Evolutionary conservation across 2,797 vertebrate species (phyloP), one percentile per base, ranked within the genome.

Genomic region (Clarias fuscus): DNA sequence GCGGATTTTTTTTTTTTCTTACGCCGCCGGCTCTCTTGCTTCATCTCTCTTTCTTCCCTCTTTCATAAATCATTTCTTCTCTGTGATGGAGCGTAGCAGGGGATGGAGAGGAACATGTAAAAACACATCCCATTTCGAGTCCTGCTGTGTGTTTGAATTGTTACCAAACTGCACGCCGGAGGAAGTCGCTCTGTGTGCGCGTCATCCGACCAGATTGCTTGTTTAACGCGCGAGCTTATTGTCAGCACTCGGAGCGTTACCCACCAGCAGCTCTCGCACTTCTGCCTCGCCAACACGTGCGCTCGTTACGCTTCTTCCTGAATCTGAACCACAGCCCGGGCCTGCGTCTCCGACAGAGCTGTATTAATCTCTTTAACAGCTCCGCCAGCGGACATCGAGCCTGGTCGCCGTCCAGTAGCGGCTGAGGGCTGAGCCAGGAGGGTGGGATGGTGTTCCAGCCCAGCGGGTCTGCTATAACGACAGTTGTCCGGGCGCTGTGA

Each of bases 401-500:
- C 65, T 86, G 82, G 83, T 85, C 58, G 33, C 65, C 71, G 83
- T 59, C 70, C 85, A 86, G 27, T 76, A 91, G 88, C 62, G 85
- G 91, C 90, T 92, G 82, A 88, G 82, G 14, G n/a, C 40, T 43
- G 48, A 86, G 73, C 73, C 73, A 87, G 88, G 68, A 82, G 80
- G 89, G 77, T 40, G 67, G 87, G 70, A 84, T 79, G 40, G 20
- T 82, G 76, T 85, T 88, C 83, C 76, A 84, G 78, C 65, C 80
- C 88, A 90, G 88, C 73, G 22, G 70, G 85, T 56, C 89, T 90
- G 91, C 91, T 91, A 75, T 88, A 92, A 91, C 87, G 92, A 92
- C 92, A 89, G 93, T 92, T 91, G 86, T 89, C n/a, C 71, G 90
- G 88, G 90, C 90, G 89, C 86, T 91, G 82, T 89, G 90, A 92